Evolutionary conservation across 2,888 invertebrate genomes (phyloP), one percentile per base, ranked within the genome.

Genomic region (Coronaproctus castanopsis): DNA sequence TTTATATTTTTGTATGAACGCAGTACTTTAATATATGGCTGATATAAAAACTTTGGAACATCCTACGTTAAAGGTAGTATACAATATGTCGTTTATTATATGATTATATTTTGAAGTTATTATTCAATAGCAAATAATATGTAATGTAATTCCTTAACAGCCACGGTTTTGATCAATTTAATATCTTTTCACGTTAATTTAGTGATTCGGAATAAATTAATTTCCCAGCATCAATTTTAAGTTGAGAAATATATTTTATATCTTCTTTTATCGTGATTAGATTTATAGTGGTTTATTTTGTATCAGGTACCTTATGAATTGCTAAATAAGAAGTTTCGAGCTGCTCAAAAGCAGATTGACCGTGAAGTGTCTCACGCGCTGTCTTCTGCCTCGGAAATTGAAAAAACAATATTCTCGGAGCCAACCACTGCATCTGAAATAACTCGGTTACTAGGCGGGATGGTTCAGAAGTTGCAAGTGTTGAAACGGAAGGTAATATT

Each of bases 11-110:
- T n/a, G n/a, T n/a, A n/a, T n/a, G n/a, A n/a, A n/a, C n/a, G n/a
- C n/a, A n/a, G n/a, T n/a, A n/a, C n/a, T n/a, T n/a, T n/a, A n/a
- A n/a, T n/a, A 55, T 24, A 91, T 91, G 91, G 85, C 89, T 71
- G 93, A 95, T 76, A 78, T 95, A 63, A 92, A 88, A 73, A 87
- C 90, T 65, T 76, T 96, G 71, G 97, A 97, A 73, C 93, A 96
- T 76, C 87, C 93, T 57, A 93, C 95, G 23, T 77, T 96, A 65
- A 95, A 95, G 81, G 89, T 87, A 36, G 36, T 14, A 36, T 14
- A 36, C 36, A 36, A n/a, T 36, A 36, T 8, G 36, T 36, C 36
- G 8, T 5, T 8, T 36, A 36, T 36, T 36, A 14, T 14, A 36
- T 36, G 14, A 36, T 56, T 56, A 18, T 49, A 14, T 24, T 23